Percentiles rank a stretch among this genome's conserved stretches.
phyloP scores from a whole-genome alignment of 1,140 invertebrate species.

The Hylyphantes graminicola region DNA sequence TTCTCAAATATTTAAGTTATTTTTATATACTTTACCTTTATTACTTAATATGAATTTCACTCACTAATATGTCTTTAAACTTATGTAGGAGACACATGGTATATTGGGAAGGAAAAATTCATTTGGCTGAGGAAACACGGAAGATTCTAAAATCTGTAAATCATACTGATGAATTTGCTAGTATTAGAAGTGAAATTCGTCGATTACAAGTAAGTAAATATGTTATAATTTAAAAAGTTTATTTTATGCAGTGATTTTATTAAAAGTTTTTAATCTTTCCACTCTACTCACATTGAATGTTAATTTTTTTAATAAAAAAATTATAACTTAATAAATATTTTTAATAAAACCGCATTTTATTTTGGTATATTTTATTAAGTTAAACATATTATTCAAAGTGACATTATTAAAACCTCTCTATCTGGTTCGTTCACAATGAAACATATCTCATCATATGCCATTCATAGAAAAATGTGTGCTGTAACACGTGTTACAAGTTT shows the following conservation, averaged over 20 bases:
- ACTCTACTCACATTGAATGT: too few relatives aligned
- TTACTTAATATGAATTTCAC: background rate
- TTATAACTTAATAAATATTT: background rate
- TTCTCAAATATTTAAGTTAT: background rate
- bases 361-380: too few relatives aligned
- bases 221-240: too few relatives aligned
- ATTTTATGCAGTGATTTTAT: too few relatives aligned
- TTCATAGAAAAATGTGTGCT: too few relatives aligned
- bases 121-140: constrained; percentile 41
- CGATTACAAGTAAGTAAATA: constrained; percentile 31
- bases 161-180: constrained; percentile 5
- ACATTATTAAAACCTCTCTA: too few relatives aligned
- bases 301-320: background rate
- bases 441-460: too few relatives aligned
- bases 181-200: constrained; percentile 43
- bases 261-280: too few relatives aligned
- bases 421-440: too few relatives aligned
- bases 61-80: background rate
- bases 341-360: too few relatives aligned
- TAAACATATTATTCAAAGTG: too few relatives aligned
- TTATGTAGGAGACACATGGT: constrained; percentile 24
- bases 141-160: constrained; percentile 43
- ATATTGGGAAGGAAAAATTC: constrained; percentile 50
- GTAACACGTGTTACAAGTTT: too few relatives aligned
- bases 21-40: background rate